Evolutionary conservation across 2,888 invertebrate species (phyloP), one percentile per base, ranked within the genome.

Genomic region (Himalopsyche tibetana): DNA sequence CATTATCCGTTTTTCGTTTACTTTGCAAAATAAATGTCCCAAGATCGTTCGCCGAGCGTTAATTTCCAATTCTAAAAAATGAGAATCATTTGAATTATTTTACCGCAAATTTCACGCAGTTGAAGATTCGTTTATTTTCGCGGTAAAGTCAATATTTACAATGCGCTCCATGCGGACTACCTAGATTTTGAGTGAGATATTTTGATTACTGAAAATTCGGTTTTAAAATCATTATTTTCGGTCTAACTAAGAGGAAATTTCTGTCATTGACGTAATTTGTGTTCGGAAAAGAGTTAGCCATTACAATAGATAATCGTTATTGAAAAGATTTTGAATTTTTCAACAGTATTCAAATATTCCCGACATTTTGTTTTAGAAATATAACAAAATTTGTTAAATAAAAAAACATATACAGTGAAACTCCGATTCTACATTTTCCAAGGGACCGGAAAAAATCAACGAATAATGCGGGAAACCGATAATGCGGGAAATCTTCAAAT

Each of bases 1-100:
- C 87, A 85, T 85, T 85, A 87, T 87, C 74, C 83, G 87, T 15
- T 19, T 45, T 85, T 82, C 84, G 85, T 85, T 87, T 85, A 84
- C 85, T 85, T 87, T 85, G 80, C 87, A 74, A 82, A 87, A 87
- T 85, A 87, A 87, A 87, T 87, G 87, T 87, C 85, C 81, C 87
- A 45, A 79, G 83, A 87, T 84, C 87, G 83, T 40, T 84, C 83
- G n/a, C 74, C 55, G 55, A 74, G 83, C 82, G 83, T 87, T 85
- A 83, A 85, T 87, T 85, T 85, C 40, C 85, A 85, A 83, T 84
- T 82, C 85, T n/a, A 80, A 87, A 87, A 87, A 87, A 84, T 85
- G 80, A 55, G 85, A 87, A 85, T 87, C 87, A 51, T 84, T 74
- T 63, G 87, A 87, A 85, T 85, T 83, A 87, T 87, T 87, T 87